These are phyloP conservation scores for Neopipo cinnamomea DNA, from an alignment of 2,113 vertebrate genomes.

Conservation along the genomic window DNA sequence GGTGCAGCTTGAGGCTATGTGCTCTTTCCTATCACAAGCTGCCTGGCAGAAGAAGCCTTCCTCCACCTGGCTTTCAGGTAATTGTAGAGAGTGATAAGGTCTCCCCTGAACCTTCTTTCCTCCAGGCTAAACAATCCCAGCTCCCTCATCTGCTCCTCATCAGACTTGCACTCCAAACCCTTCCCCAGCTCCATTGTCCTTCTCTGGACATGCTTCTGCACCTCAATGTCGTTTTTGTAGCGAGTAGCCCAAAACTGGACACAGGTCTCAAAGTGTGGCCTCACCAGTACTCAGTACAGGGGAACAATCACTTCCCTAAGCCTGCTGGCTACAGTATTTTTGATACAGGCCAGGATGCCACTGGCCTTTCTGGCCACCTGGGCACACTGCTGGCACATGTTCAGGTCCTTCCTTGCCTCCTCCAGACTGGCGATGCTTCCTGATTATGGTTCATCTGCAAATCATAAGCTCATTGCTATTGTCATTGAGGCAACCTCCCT, in stretches of 20 bases:
- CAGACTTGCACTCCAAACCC: neutral
- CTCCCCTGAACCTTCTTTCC: neutral
- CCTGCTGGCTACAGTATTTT: neutral
- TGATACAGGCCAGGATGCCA: neutral
- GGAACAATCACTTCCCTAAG: neutral
- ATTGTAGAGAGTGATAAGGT: neutral
- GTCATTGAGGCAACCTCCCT: neutral
- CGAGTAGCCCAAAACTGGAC: neutral
- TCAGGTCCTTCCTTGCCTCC: neutral
- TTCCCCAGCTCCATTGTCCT: neutral
- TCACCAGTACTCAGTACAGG: neutral
- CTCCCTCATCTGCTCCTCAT: neutral
- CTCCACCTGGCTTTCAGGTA: neutral
- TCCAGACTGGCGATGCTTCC: rapidly evolving
- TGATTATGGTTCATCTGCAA: neutral
- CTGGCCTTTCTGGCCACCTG: too few relatives aligned
- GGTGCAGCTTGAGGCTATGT: neutral
- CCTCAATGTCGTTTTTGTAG: neutral
- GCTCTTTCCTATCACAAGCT: neutral
- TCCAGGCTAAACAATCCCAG: neutral
- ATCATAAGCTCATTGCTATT: neutral
- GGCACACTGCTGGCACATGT: too few relatives aligned
- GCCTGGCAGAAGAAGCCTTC: neutral
- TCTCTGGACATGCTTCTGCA: neutral
- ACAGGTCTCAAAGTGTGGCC: rapidly evolving